Conservation (phyloP, 1,140 invertebrate genomes). For the Saxidomus purpurata region DNA sequence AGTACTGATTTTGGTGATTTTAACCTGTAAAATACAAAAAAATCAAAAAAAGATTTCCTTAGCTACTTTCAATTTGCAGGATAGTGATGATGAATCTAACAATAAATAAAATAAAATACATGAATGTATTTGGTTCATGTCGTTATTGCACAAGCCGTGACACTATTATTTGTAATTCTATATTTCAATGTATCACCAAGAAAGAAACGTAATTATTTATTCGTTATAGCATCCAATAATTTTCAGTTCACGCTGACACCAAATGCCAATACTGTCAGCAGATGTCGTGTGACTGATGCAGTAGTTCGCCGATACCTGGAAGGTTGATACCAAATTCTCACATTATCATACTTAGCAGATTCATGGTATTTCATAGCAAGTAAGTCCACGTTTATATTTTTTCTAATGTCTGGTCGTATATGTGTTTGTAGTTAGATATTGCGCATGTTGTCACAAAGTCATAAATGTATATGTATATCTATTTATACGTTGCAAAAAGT, state of each 20-base stretch:
- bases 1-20: too few species aligned
- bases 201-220: not conserved
- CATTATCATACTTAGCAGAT: not conserved
- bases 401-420: too few species aligned
- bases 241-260: not conserved
- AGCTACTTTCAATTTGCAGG: too few species aligned
- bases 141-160: not conserved
- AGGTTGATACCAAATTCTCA: not conserved
- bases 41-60: too few species aligned
- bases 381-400: not conserved
- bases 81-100: too few species aligned
- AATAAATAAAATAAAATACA: too few species aligned
- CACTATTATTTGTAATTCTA: not conserved
- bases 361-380: not conserved
- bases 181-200: not conserved
- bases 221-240: slow-evolving; percentile 14
- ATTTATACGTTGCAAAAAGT: too few species aligned
- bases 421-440: too few species aligned
- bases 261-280: not conserved
- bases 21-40: too few species aligned
- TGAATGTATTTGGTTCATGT: too few species aligned
- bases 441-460: too few species aligned
- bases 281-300: not conserved
- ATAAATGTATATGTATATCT: too few species aligned
- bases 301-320: not conserved